Evolutionary conservation across 2,113 vertebrate genomes (phyloP), one percentile per base, ranked within the genome.

Genomic region (Nothobranchius kuhntae): DNA sequence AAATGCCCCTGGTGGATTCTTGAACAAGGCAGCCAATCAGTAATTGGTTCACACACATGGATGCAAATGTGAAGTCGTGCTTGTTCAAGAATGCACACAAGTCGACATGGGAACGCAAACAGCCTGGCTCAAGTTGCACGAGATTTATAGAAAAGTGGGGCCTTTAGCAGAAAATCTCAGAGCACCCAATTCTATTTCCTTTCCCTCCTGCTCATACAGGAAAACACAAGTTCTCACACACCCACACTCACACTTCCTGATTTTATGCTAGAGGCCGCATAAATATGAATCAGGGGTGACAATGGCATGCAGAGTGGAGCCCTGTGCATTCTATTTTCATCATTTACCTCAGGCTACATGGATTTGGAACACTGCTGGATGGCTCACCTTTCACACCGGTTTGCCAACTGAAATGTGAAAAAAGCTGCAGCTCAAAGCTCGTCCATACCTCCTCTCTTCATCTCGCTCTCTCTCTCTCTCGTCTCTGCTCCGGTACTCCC

Each of bases 301-400:
- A 87, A 75, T 84, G 65, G 77, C 61, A 57, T 83, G 85, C 85
- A 75, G 85, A 85, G 82, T 83, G 79, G 76, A 89, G 83, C 82
- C 68, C 86, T 58, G 56, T 86, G 89, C 82, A 84, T 87, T 76
- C 86, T 80, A 85, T 88, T 88, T 88, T 75, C 86, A 79, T 84
- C 86, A 80, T 86, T 89, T 86, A 86, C 86, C 77, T 86, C n/a
- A 63, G 86, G 84, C 89, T 84, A 86, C 89, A 89, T 89, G 86
- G 86, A 87, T 89, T 84, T 76, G 73, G 82, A 87, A 80, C 86
- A 80, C 82, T 58, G 78, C 54, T 71, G 85, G 87, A 83, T 75
- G 73, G 81, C 70, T 89, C 77, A 85, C 85, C 85, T 78, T 69
- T 86, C 85, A 80, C 87, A 85, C 79, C 21, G 68, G 56, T 84